Conservation (phyloP, 2,797 vertebrate genomes). For the Pyrocephalus nanus region DNA sequence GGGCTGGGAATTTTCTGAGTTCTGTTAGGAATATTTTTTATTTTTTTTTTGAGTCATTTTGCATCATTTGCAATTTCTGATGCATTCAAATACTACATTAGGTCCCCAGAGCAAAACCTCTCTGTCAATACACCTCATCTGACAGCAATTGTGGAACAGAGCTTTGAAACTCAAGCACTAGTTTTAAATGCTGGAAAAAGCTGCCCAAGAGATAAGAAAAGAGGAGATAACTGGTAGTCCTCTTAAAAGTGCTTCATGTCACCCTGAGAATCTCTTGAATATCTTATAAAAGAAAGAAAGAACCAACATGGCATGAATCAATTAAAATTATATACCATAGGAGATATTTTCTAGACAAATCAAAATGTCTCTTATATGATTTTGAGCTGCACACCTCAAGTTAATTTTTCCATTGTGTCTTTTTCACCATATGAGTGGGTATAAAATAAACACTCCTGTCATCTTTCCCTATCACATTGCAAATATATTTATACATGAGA, state of each 20-base stretch:
- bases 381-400: background rate
- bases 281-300: slow-evolving; percentile 1
- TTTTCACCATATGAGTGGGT: slow-evolving; percentile 41
- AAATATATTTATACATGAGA: slow-evolving; percentile 35
- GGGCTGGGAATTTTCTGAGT: background rate
- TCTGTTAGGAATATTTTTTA: background rate
- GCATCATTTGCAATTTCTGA: slow-evolving; percentile 20
- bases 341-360: background rate
- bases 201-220: slow-evolving; percentile 30
- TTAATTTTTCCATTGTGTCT: slow-evolving; percentile 25
- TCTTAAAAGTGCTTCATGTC: slow-evolving; percentile 1
- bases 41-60: background rate
- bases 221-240: slow-evolving; percentile 4
- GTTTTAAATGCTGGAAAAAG: slow-evolving; percentile 11
- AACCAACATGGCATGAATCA: background rate
- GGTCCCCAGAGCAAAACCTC: slow-evolving; percentile 32
- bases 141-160: background rate
- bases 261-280: slow-evolving; percentile 9
- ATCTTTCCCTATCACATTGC: slow-evolving; percentile 17
- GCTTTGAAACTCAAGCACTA: background rate
- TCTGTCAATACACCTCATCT: slow-evolving; percentile 5
- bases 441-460: slow-evolving; percentile 33
- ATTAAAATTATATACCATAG: background rate
- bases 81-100: background rate
- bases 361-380: background rate